Evolutionary conservation across 64 coral and sea anemone genomes (phyloP).

Genomic region (Orbicella faveolata): DNA sequence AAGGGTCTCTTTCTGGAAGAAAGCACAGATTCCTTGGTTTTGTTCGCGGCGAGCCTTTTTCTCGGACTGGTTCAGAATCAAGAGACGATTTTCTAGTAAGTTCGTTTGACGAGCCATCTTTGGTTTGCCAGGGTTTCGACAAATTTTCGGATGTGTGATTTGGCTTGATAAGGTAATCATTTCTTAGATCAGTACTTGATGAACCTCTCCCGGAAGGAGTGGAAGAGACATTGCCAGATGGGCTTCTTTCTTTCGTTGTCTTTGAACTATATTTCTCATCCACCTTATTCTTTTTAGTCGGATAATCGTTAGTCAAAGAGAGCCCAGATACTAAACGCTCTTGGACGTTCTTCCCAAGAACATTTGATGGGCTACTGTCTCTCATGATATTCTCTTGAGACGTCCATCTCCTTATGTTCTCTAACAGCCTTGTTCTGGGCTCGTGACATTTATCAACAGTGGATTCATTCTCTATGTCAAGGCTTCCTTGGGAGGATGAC

Average conservation of each 20-base stretch:
- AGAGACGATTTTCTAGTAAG: conserved; percentile 4
- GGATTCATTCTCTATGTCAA: background rate
- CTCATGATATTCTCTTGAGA: conserved; percentile 41
- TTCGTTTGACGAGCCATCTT: background rate
- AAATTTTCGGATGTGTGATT: background rate
- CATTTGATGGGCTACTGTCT: background rate
- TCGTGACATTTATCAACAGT: background rate
- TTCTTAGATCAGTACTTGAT: background rate
- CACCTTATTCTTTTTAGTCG: background rate
- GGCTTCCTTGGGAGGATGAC: conserved; percentile 7
- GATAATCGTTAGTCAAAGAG: background rate
- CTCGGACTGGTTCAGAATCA: conserved; percentile 39
- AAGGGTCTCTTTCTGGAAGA: conserved; percentile 4
- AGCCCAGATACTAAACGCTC: background rate
- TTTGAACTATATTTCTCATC: background rate
- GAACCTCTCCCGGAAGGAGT: background rate
- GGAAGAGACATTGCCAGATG: background rate
- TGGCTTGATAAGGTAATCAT: conserved; percentile 8
- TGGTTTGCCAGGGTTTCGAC: background rate
- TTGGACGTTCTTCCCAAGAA: background rate
- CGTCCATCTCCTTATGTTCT: conserved; percentile 26
- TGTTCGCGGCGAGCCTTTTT: conserved; percentile 1
- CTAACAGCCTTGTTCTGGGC: background rate
- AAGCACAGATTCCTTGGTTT: background rate
- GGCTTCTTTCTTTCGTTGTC: background rate